These are phyloP conservation scores for Sturnira hondurensis DNA, from an alignment of 2,113 vertebrate species.

Conservation along the genomic window DNA sequence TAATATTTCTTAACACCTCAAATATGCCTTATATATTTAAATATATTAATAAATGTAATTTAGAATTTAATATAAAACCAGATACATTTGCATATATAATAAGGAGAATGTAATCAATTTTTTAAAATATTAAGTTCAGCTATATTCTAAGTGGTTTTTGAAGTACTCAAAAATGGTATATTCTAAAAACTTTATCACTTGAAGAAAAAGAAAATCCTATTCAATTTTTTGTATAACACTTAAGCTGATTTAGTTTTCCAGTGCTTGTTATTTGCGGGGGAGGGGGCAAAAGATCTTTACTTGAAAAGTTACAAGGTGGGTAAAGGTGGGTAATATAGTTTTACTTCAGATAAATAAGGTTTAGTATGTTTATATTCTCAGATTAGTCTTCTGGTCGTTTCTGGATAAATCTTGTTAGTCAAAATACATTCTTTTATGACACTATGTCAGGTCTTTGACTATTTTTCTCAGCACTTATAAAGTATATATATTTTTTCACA, in stretches of 20 bases:
- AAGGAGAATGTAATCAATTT: background rate
- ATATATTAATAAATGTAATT: background rate
- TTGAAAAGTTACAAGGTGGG: background rate
- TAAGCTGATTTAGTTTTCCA: background rate
- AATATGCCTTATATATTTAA: background rate
- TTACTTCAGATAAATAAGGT: background rate
- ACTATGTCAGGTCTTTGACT: background rate
- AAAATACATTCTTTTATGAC: slow-evolving; percentile 11
- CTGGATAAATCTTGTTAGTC: background rate
- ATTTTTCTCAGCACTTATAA: background rate
- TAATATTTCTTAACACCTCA: background rate
- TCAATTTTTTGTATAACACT: background rate
- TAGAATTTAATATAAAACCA: background rate
- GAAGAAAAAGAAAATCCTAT: background rate
- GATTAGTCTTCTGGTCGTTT: background rate
- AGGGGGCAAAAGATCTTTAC: background rate
- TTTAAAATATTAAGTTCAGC: background rate
- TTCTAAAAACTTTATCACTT: background rate
- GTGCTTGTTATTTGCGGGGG: background rate
- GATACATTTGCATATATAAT: background rate
- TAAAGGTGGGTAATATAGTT: background rate
- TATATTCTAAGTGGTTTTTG: background rate
- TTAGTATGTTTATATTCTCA: background rate
- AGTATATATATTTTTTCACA: background rate
- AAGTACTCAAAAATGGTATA: background rate